Base-by-base conservation (phyloP, 1,140 invertebrate genomes). In the Stenopsyche tienmushanensis region DNA sequence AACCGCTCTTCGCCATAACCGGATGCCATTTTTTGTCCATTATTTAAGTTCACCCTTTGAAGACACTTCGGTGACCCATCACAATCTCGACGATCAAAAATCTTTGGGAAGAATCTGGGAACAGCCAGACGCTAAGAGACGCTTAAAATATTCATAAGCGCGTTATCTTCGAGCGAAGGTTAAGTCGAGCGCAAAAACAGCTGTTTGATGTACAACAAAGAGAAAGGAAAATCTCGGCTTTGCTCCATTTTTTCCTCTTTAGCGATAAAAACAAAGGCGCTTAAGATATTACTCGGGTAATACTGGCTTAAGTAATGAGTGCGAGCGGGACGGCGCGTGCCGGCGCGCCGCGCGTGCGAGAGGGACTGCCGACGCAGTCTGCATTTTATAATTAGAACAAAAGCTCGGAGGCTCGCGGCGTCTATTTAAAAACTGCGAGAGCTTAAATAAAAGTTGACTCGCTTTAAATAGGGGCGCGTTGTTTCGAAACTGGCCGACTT, bases 341-440 rank as follows among this genome's bases (percentile, higher is more conserved):
- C 2, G 13, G n/a, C 54, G 5, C 13, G 25, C 18, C 23, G 23
- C 13, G 17, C 1, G 34, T 20, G 58, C 13, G 57, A 65, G 49
- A 44, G 60, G 44, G 67, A 65, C n/a, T 13, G 45, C 41, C 18
- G 20, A 15, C n/a, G 17, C 20, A 57, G 63, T 58, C 58, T 53
- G 67, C 67, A 65, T 57, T 70, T 70, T 70, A 66, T 70, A 70
- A 70, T 70, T 70, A 70, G 67, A 66, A 66, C 67, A 70, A 70
- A 70, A 66, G 62, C 59, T 49, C 20, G 44, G 15, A 65, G 63
- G 60, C 60, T 65, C 62, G 52, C 59, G 49, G 60, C 57, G 67
- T 65, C 63, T 69, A 62, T 69, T 65, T 69, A 62, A 65, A 69
- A 69, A 69, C 50, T 41, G 57, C 42, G 23, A 39, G n/a, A 54